Conservation (phyloP, 2,113 vertebrate species). For the Turdus rufiventris region DNA sequence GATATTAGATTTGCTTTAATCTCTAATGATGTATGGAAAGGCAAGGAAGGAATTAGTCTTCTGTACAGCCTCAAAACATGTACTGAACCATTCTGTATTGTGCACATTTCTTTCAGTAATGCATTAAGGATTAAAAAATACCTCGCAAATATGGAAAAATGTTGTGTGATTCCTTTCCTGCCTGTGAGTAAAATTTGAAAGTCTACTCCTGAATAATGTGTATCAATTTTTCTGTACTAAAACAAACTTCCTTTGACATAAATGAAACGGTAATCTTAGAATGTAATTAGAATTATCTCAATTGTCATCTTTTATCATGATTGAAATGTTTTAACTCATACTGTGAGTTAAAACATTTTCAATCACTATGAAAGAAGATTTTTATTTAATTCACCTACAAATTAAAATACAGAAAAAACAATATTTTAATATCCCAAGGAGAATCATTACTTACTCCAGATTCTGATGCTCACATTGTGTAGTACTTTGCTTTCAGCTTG, state of each 20-base stretch:
- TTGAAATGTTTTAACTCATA: not conserved
- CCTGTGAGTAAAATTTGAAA: not conserved
- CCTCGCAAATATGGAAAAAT: not conserved
- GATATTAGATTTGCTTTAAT: not conserved
- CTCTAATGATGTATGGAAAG: not conserved
- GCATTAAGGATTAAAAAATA: not conserved
- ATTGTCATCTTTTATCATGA: not conserved
- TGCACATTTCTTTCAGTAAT: not conserved
- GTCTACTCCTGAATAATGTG: not conserved
- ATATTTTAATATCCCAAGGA: not conserved
- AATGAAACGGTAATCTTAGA: not conserved
- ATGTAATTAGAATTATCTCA: rapidly evolving
- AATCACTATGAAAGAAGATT: not conserved
- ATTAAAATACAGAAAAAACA: not conserved
- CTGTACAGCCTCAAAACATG: not conserved
- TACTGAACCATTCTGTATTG: not conserved
- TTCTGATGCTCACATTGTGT: not conserved
- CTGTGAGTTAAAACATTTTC: too few species aligned
- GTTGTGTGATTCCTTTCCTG: not conserved
- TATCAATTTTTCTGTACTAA: not conserved
- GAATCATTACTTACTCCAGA: not conserved
- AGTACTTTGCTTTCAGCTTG: not conserved
- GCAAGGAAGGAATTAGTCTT: not conserved
- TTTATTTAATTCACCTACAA: not conserved
- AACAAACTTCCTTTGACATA: not conserved